phyloP scores from a whole-genome alignment of 2,113 vertebrate species.

The Diadophis punctatus region DNA sequence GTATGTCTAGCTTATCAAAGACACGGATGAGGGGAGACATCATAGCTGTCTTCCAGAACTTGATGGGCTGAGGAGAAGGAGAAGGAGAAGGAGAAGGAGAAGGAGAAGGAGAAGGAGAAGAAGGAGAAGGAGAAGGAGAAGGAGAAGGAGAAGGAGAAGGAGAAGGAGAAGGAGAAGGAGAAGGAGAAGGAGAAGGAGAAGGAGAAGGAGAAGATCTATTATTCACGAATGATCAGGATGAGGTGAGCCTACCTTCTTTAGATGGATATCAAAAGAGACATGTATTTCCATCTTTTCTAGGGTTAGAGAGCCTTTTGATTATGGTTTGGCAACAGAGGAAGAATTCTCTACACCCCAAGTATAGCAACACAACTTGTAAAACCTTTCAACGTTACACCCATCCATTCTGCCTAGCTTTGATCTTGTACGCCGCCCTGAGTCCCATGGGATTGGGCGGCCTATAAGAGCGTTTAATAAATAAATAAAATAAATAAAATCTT shows the following conservation, averaged over 20 bases:
- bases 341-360: background rate
- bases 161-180: no score
- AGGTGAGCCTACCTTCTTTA: background rate
- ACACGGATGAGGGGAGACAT: background rate
- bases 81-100: no score
- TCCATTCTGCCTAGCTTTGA: background rate
- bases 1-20: background rate
- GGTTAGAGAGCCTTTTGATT: background rate
- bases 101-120: no score
- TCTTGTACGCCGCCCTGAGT: no score
- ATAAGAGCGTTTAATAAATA: no score
- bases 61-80: no score
- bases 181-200: no score
- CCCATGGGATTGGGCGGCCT: no score
- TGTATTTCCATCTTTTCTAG: background rate
- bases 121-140: no score
- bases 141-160: no score
- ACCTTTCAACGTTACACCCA: background rate
- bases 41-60: no score
- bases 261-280: background rate
- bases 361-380: background rate
- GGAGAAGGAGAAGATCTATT: background rate
- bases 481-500: no score
- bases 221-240: fast-evolving
- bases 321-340: background rate